Evolutionary conservation across 2,888 invertebrate species (phyloP).

Genomic region (Smittia sp.): DNA sequence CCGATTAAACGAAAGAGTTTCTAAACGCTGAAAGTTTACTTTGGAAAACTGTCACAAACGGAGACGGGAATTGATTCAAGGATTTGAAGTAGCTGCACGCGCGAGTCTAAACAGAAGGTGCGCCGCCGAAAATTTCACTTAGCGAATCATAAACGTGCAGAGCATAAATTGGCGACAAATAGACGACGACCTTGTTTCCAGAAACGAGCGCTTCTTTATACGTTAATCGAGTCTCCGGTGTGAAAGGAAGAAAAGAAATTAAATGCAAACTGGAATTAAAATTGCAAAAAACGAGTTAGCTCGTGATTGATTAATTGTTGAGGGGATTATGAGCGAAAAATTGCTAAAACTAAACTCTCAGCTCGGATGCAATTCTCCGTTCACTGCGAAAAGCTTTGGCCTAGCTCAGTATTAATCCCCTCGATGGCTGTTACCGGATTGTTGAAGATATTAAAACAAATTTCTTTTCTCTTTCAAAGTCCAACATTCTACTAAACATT

Average conservation of each 20-base stretch:
- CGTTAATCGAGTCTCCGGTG: not conserved
- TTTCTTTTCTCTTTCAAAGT: constrained; percentile 18
- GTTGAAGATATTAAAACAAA: not conserved
- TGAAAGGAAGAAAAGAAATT: constrained; percentile 17
- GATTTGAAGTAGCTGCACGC: constrained; percentile 22
- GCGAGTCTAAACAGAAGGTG: no score
- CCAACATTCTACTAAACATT: not conserved
- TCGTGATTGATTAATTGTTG: no score
- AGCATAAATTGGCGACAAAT: constrained; percentile 30
- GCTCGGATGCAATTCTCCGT: no score
- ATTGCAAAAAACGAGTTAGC: no score
- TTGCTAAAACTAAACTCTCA: no score
- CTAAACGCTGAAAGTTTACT: not conserved
- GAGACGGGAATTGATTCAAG: constrained; percentile 19
- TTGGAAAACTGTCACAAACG: constrained; percentile 11
- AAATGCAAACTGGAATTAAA: constrained; percentile 1
- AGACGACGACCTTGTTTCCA: constrained; percentile 33
- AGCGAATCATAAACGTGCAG: constrained; percentile 4
- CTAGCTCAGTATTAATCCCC: no score
- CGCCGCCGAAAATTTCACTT: constrained; percentile 24
- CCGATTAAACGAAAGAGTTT: constrained; percentile 25
- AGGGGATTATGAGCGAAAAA: no score
- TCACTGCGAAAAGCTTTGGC: not conserved
- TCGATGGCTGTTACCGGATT: not conserved
- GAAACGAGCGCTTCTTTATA: not conserved